These are phyloP conservation scores for Meganola albula DNA, from an alignment of 2,888 invertebrate genomes.

Conservation along the genomic window DNA sequence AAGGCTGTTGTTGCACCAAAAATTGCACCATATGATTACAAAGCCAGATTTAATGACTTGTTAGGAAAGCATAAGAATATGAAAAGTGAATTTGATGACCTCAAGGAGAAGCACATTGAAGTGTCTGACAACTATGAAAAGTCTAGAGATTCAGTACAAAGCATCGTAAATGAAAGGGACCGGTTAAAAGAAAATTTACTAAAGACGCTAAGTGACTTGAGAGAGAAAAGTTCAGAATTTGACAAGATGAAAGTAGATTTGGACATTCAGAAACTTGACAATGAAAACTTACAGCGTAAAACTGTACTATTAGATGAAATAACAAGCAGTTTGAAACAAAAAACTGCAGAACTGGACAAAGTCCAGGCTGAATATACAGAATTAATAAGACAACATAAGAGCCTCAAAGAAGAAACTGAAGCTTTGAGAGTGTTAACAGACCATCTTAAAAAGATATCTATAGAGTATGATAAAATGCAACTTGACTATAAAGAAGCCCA, in stretches of 20 bases:
- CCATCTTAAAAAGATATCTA: conserved; percentile 60
- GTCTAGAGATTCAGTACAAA: conserved; percentile 55
- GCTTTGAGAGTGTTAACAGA: conserved; percentile 58
- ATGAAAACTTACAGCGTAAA: conserved; percentile 60
- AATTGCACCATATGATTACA: conserved; percentile 80
- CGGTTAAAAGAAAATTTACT: conserved; percentile 57
- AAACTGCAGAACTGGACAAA: conserved; percentile 53
- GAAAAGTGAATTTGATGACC: conserved; percentile 69
- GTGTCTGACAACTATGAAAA: conserved; percentile 73
- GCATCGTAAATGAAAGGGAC: conserved; percentile 48
- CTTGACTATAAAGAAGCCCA: conserved; percentile 58
- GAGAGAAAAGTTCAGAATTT: conserved; percentile 49
- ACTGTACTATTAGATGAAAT: conserved; percentile 61
- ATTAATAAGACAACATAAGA: conserved; percentile 54
- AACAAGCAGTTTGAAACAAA: conserved; percentile 56
- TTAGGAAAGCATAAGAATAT: conserved; percentile 77
- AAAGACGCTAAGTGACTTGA: conserved; percentile 50
- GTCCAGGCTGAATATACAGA: conserved; percentile 54
- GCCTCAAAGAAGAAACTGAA: conserved; percentile 62
- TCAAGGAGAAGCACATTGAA: conserved; percentile 72
- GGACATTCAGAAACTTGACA: conserved; percentile 62
- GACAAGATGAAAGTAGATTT: conserved; percentile 60
- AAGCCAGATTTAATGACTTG: conserved; percentile 80
- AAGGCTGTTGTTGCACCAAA: conserved; percentile 71
- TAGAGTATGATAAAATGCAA: conserved; percentile 61